These are phyloP conservation scores for Corydoras sp. DNA, from an alignment of 2,113 vertebrate species.

Conservation along the genomic window DNA sequence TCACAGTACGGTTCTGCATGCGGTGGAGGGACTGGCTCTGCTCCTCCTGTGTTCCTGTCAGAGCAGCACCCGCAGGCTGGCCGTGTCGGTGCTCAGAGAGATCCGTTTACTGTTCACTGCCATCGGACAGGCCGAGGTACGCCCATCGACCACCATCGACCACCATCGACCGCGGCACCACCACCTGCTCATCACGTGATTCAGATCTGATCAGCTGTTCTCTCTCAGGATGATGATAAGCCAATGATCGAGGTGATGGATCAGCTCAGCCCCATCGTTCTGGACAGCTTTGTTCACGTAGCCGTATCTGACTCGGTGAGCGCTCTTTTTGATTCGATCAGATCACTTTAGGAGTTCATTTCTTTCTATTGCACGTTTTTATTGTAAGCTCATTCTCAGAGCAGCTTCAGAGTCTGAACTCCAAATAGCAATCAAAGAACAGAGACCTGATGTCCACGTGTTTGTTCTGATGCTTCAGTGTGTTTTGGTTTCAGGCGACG, in stretches of 20 bases:
- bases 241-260: constrained; percentile 99
- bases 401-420: no score
- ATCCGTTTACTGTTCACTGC: constrained; percentile 86
- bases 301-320: constrained; percentile 87
- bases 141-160: no score
- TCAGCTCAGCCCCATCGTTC: constrained; percentile 89
- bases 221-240: constrained; percentile 88
- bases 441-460: no score
- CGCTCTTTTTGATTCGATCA: no score
- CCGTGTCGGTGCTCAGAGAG: constrained; percentile 88
- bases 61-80: constrained; percentile 88
- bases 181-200: no score
- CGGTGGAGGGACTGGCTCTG: constrained; percentile 88
- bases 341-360: no score
- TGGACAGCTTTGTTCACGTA: constrained; percentile 95
- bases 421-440: no score
- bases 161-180: no score
- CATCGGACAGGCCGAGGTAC: constrained; percentile 90
- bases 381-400: no score
- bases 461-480: not conserved
- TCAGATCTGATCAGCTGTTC: not conserved
- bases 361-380: no score
- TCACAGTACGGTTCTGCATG: constrained; percentile 87
- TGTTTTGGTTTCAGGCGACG: constrained; percentile 63
- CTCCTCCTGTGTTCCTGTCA: constrained; percentile 94